These are phyloP conservation scores for Diaphora mendica DNA, from an alignment of 2,888 invertebrate species.

Conservation along the genomic window DNA sequence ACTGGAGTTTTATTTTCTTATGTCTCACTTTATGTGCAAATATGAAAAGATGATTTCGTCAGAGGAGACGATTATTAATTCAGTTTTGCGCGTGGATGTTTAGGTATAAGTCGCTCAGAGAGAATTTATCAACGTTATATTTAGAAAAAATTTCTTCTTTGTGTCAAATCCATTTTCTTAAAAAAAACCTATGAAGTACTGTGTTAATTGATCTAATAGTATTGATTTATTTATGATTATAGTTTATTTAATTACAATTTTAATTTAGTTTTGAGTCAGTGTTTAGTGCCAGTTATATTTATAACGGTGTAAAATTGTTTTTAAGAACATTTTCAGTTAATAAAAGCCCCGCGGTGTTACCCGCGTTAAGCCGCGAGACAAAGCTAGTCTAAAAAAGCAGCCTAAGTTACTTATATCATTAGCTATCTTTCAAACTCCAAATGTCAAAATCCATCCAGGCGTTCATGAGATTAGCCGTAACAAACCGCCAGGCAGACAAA, in stretches of 20 bases:
- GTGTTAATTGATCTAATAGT: neutral
- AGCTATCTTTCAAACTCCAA: too few species aligned
- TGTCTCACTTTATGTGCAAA: conserved; percentile 27
- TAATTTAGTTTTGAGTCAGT: too few species aligned
- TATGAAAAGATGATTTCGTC: conserved; percentile 27
- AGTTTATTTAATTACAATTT: neutral
- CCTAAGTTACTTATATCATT: too few species aligned
- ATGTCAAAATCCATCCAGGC: too few species aligned
- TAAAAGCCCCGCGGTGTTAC: neutral
- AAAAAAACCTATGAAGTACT: neutral
- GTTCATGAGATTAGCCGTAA: too few species aligned
- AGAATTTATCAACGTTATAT: neutral
- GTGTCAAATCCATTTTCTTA: neutral
- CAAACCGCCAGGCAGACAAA: too few species aligned
- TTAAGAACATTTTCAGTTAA: neutral
- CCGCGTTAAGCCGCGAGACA: too few species aligned
- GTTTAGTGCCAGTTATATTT: too few species aligned
- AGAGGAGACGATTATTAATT: conserved; percentile 28
- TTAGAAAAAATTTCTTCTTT: neutral
- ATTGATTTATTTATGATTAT: neutral
- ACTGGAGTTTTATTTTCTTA: conserved; percentile 56
- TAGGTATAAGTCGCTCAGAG: neutral
- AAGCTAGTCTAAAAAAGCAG: too few species aligned
- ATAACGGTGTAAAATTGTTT: neutral
- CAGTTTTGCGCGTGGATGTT: neutral